Base-by-base conservation (phyloP, 2,113 vertebrate species). In the Silurus asotus region DNA sequence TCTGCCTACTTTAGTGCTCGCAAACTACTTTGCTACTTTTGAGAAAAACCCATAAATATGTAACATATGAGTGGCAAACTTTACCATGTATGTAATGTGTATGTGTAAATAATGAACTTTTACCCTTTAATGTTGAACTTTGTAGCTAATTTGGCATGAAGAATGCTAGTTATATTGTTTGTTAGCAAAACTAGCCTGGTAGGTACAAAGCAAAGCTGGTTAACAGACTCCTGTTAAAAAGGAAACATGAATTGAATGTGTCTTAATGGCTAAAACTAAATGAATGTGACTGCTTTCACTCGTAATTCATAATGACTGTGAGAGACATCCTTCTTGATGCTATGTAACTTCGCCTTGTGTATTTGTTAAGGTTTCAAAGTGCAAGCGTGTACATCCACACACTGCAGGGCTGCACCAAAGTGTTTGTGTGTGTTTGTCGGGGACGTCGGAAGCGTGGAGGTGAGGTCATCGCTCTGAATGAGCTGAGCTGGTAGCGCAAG, bases 381-480 rank as follows among this genome's bases (percentile, higher is more conserved):
- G 62, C 28, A 23, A 37, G 51, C n/a, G 28, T 51, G 17, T 51
- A 28, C 15, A 19, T 28, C 49, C 49, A 67, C 45, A 53, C n/a
- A 69, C 8, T 83, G 65, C 65, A 83, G 45, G 2, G 62, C 81
- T 9, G 5, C 48, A 64, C 20, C 84, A 58, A 9, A n/a, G 81
- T 25, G 25, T 56, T 28, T 62, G 58, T 61, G 85, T 70, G 75
- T 78, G 72, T n/a, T 49, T n/a, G 85, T 61, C 67, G 8, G 59
- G 58, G 69, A 78, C 25, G 23, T 56, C n/a, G 79, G 84, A 76
- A 76, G 70, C 48, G 51, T 17, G 37, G 79, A 64, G 81, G 45
- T 86, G 87, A 89, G 87, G 83, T 89, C 86, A 89, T 89, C 49
- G 15, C 61, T 82, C 64, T 80, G 83, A 87, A 85, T 80, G 85